Evolutionary conservation across 2,888 invertebrate genomes (phyloP).

Genomic region (Hetaerina titia): DNA sequence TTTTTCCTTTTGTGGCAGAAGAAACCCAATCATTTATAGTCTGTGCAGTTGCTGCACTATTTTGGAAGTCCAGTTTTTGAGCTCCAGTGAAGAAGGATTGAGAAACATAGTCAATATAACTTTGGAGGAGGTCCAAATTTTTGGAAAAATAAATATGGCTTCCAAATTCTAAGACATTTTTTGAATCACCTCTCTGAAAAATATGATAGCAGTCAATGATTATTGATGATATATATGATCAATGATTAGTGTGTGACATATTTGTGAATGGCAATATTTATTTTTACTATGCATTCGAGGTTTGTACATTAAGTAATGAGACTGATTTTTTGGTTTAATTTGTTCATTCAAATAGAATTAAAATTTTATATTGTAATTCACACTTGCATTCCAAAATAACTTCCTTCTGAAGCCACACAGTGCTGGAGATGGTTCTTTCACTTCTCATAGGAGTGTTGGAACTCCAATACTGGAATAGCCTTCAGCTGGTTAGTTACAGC

Average conservation of each 20-base stretch:
- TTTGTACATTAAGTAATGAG: too few relatives aligned
- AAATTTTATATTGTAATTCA: too few relatives aligned
- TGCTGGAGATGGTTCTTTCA: too few relatives aligned
- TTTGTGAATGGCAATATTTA: too few relatives aligned
- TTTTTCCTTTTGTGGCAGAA: slow-evolving; percentile 80
- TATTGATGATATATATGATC: not conserved
- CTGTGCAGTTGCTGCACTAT: slow-evolving; percentile 76
- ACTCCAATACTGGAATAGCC: too few relatives aligned
- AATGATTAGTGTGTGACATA: not conserved
- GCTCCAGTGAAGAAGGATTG: slow-evolving; percentile 79
- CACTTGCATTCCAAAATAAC: too few relatives aligned
- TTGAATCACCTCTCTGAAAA: slow-evolving; percentile 74
- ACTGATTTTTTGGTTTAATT: too few relatives aligned
- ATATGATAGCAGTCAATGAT: not conserved
- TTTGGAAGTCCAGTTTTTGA: slow-evolving; percentile 78
- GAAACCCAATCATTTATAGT: slow-evolving; percentile 83
- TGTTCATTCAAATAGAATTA: too few relatives aligned
- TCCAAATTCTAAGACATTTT: slow-evolving; percentile 76
- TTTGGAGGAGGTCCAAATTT: slow-evolving; percentile 75
- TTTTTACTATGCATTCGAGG: too few relatives aligned
- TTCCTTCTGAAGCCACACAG: too few relatives aligned
- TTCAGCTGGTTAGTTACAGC: too few relatives aligned
- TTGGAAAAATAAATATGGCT: slow-evolving; percentile 77
- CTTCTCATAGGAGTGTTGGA: too few relatives aligned
- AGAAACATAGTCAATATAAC: slow-evolving; percentile 75